Evolutionary conservation across 2,113 vertebrate species (phyloP).

Genomic region (Chaetops frenatus): DNA sequence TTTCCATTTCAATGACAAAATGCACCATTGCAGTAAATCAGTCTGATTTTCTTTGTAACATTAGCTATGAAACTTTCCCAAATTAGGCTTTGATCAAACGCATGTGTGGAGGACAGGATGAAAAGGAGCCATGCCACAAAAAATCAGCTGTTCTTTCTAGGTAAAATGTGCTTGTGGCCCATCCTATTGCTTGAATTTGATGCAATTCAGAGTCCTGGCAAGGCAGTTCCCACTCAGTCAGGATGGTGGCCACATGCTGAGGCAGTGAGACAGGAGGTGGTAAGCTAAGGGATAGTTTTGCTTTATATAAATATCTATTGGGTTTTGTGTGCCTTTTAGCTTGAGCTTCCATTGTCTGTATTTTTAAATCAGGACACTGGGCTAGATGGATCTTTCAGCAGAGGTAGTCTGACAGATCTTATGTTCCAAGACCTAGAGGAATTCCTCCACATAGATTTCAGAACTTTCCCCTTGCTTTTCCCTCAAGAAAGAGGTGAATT

Average conservation of each 20-base stretch:
- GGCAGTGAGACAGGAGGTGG: neutral
- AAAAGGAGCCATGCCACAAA: neutral
- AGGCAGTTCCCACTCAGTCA: accelerated
- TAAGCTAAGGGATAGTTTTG: neutral
- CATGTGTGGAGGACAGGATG: neutral
- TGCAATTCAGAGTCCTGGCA: neutral
- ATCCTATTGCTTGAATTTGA: neutral
- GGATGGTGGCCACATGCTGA: neutral
- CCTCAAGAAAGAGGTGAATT: neutral
- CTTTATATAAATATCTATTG: neutral
- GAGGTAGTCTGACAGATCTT: neutral
- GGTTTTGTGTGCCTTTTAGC: neutral
- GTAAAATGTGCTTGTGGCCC: neutral
- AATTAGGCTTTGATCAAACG: neutral
- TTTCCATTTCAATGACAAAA: neutral
- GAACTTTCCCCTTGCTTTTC: neutral
- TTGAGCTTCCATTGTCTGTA: neutral
- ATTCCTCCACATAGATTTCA: neutral
- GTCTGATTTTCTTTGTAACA: neutral
- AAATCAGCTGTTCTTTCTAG: neutral
- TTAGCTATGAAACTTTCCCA: neutral
- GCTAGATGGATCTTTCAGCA: neutral
- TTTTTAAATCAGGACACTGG: neutral
- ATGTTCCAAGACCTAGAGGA: neutral
- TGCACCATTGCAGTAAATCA: neutral